Conservation (phyloP, 2,888 invertebrate genomes). For the Coremacera marginata region DNA sequence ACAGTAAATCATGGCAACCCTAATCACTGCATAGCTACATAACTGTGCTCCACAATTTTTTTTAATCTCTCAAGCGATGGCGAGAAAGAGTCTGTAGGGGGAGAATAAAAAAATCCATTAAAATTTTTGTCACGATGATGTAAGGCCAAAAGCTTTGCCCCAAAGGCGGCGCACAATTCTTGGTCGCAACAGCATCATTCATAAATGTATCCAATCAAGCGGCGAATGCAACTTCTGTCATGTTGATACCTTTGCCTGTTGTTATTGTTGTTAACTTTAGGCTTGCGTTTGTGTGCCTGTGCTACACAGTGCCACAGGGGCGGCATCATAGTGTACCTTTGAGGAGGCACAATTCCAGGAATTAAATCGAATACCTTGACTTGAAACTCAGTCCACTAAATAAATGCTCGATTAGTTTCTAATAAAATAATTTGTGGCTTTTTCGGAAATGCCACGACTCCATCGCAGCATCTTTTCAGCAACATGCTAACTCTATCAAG, state of each 20-base stretch:
- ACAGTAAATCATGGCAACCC: not conserved
- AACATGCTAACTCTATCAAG: not conserved
- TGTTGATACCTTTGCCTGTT: slow-evolving; percentile 46
- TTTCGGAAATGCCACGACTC: not conserved
- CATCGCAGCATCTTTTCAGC: not conserved
- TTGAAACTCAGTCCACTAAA: slow-evolving; percentile 7
- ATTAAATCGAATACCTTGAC: slow-evolving; percentile 65
- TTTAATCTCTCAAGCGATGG: not conserved
- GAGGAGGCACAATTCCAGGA: slow-evolving; percentile 61
- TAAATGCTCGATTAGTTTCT: slow-evolving; percentile 44
- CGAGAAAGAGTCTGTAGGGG: too few species aligned
- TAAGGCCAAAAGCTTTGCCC: too few species aligned
- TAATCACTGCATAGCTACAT: not conserved
- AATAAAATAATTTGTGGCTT: slow-evolving; percentile 39
- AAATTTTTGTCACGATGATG: too few species aligned
- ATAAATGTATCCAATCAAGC: slow-evolving; percentile 6
- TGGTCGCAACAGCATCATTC: not conserved
- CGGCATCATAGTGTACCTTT: slow-evolving; percentile 53
- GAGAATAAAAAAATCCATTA: too few species aligned
- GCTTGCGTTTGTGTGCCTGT: not conserved
- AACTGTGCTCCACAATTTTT: not conserved
- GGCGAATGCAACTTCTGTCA: slow-evolving; percentile 21
- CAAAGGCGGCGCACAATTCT: not conserved
- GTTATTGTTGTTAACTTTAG: not conserved
- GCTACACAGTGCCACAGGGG: slow-evolving; percentile 18